These are phyloP conservation scores for Hydroisotoma schaefferi DNA, from an alignment of 2,888 invertebrate species.

Conservation along the genomic window DNA sequence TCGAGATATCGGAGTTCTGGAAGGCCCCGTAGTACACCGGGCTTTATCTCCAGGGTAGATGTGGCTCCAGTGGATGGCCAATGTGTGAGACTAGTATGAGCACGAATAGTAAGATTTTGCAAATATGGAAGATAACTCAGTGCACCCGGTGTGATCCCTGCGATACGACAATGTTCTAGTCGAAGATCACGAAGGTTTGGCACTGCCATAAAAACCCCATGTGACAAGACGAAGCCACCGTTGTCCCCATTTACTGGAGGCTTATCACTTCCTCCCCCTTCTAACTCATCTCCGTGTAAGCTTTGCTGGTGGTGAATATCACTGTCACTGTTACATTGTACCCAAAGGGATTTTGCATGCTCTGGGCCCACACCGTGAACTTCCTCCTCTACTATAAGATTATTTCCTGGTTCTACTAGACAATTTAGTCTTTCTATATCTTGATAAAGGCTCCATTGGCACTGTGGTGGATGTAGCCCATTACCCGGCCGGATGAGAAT, in stretches of 20 bases:
- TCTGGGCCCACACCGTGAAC: conserved; percentile 48
- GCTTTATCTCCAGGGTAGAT: conserved; percentile 73
- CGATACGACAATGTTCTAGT: conserved; percentile 78
- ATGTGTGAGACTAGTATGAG: conserved; percentile 62
- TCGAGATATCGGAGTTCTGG: conserved; percentile 70
- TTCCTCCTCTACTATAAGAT: conserved; percentile 47
- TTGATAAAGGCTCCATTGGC: conserved; percentile 46
- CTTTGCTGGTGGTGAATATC: not conserved
- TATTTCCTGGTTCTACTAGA: conserved; percentile 42
- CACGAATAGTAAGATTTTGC: conserved; percentile 72
- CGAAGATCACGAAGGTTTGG: conserved; percentile 69
- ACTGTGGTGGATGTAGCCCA: conserved; percentile 46
- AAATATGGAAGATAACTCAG: conserved; percentile 74
- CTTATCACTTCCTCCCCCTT: conserved; percentile 1
- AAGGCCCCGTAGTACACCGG: conserved; percentile 70
- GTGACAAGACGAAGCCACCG: conserved; percentile 45
- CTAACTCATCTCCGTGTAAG: conserved; percentile 7
- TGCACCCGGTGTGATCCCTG: conserved; percentile 75
- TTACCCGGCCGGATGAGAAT: conserved; percentile 27
- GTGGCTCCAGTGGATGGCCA: conserved; percentile 60
- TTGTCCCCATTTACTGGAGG: conserved; percentile 6
- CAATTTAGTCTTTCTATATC: conserved; percentile 46
- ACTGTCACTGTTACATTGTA: conserved; percentile 35
- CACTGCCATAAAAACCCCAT: conserved; percentile 48
- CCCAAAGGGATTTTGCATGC: conserved; percentile 48